phyloP scores from a whole-genome alignment of 2,113 vertebrate genomes.

The Vidua chalybeata region DNA sequence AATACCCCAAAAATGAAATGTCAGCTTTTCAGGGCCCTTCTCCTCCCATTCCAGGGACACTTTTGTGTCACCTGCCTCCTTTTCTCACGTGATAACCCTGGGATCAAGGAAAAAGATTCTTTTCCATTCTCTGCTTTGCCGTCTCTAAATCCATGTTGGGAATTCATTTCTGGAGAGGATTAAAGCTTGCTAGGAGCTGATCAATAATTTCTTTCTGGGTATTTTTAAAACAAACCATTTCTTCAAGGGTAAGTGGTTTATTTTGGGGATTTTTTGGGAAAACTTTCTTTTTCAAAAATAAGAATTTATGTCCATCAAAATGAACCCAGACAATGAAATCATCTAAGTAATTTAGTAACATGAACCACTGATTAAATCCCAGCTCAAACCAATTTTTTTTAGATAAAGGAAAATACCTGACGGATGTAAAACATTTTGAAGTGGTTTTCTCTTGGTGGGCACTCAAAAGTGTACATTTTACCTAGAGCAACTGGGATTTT shows the following conservation, averaged over 20 bases:
- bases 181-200: neutral
- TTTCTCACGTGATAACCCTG: neutral
- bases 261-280: neutral
- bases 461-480: neutral
- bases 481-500: neutral
- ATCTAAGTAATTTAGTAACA: neutral
- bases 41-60: rapidly evolving
- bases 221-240: neutral
- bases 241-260: neutral
- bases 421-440: neutral
- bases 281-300: neutral
- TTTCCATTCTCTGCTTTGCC: neutral
- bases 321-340: neutral
- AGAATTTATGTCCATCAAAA: neutral
- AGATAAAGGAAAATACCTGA: neutral
- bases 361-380: neutral
- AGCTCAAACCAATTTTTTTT: neutral
- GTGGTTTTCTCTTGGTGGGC: neutral
- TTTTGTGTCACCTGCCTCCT: neutral
- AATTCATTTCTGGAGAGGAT: neutral
- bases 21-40: constrained; percentile 13
- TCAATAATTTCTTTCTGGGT: neutral
- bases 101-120: neutral
- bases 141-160: neutral
- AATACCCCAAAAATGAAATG: neutral